phyloP scores from a whole-genome alignment of 2,113 vertebrate genomes.

The Colossoma macropomum region DNA sequence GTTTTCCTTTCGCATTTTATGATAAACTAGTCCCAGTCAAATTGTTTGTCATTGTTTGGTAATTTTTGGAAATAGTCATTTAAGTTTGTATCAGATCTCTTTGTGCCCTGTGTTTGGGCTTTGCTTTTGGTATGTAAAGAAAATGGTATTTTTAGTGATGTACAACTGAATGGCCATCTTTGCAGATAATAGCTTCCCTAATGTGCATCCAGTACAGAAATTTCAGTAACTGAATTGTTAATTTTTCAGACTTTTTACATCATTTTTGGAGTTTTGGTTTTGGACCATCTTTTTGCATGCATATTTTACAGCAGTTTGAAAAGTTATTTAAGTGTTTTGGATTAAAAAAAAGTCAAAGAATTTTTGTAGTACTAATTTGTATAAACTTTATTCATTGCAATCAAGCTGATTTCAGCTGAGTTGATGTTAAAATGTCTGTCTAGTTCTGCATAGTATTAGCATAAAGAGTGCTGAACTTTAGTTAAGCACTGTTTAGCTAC shows the following conservation, averaged over 20 bases:
- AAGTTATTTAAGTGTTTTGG: slow-evolving; percentile 56
- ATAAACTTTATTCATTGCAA: background rate
- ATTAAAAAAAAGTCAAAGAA: slow-evolving; percentile 32
- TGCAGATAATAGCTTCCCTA: background rate
- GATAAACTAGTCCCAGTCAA: slow-evolving; percentile 76
- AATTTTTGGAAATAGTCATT: slow-evolving; percentile 44
- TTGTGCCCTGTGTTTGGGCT: slow-evolving; percentile 13
- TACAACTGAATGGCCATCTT: slow-evolving; percentile 11
- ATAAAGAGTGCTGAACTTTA: too few species aligned
- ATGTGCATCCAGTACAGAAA: background rate
- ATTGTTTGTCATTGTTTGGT: slow-evolving; percentile 41
- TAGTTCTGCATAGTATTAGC: background rate
- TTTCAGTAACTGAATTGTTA: slow-evolving; percentile 21
- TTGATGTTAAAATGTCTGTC: background rate
- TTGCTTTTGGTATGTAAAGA: slow-evolving; percentile 6
- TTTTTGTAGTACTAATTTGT: slow-evolving; percentile 18
- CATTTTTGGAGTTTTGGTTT: slow-evolving; percentile 20
- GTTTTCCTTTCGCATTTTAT: slow-evolving; percentile 75
- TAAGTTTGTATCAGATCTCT: slow-evolving; percentile 37
- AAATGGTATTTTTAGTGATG: slow-evolving; percentile 11
- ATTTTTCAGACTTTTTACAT: slow-evolving; percentile 30
- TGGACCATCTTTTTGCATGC: slow-evolving; percentile 53
- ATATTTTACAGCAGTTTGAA: slow-evolving; percentile 54
- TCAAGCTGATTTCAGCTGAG: background rate
- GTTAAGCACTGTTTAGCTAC: too few species aligned